Base-by-base conservation (phyloP, 2,797 vertebrate genomes). In the Pelodytes ibericus region DNA sequence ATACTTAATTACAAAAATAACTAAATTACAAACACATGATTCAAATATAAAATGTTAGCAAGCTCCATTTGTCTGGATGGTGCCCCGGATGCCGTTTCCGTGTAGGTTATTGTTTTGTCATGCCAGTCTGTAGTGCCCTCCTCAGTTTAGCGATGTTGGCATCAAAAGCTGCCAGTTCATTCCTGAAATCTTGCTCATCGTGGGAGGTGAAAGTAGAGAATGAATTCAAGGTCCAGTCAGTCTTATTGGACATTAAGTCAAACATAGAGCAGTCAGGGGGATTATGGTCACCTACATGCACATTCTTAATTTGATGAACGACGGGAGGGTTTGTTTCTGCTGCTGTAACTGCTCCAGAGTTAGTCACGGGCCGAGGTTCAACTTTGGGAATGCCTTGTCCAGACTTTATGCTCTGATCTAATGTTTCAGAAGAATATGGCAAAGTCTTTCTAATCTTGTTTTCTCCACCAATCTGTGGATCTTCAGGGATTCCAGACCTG, bases 141-240 rank as follows among this genome's bases (percentile, higher is more conserved):
- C 96, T 95, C 65, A 98, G 88, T 66, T 86, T 92, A 25, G 94
- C 94, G 24, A 99, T 98, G 80, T 94, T 96, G 41, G 95, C 95
- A 41, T 99, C 97, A 82, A 99, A 85, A 0, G 95, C 94, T 0
- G 92, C 96, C 72, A 99, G 88, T 16, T 95, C 94, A 0, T 92
- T 94, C 59, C 90, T 90, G 62, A 99, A 98, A 22, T 94, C 93
- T 8, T 90, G 91, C 81, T 99, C 96, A 26, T 97, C 96, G 30
- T 59, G 90, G 16, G 95, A 96, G 59, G 95, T 92, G 69, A 97
- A 96, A 0, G 94, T 96, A 8, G 95, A 95, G 36, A 90, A 87
- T 0, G 96, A 95, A 30, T 86, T 91, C 29, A 65, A 3, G 24
- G 93, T 96, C 89, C 93, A 94, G 39, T 94, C 89, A 4, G 94